Evolutionary conservation across 2,888 invertebrate species (phyloP).

Genomic region (Cataglyphis cursor): DNA sequence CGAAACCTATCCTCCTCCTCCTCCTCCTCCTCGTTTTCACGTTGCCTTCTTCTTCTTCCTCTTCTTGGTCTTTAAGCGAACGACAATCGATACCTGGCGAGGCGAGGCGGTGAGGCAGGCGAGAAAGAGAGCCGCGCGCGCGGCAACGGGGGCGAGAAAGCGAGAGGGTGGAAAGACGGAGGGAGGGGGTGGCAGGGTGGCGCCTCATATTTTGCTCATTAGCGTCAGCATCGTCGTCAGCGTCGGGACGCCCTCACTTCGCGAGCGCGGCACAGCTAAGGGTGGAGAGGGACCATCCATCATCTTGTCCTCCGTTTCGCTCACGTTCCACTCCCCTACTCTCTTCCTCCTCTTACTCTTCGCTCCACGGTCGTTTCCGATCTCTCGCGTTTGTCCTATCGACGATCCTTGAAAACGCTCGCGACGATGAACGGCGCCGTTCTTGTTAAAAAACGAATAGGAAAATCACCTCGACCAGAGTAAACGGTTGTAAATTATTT

Average conservation of each 20-base stretch:
- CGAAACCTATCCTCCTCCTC: conserved; percentile 52
- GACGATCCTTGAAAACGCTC: conserved; percentile 50
- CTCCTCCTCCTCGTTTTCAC: conserved; percentile 49
- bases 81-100: conserved; percentile 84
- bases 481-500: background rate
- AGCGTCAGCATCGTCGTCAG: conserved; percentile 86
- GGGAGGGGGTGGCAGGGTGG: conserved; percentile 77
- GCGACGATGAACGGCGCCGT: conserved; percentile 27
- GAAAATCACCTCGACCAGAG: background rate
- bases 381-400: conserved; percentile 36
- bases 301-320: conserved; percentile 84
- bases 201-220: conserved; percentile 87
- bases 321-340: conserved; percentile 69
- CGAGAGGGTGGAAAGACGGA: conserved; percentile 60
- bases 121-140: conserved; percentile 54
- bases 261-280: conserved; percentile 77
- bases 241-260: conserved; percentile 84
- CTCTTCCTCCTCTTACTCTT: conserved; percentile 64
- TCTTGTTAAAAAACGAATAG: background rate
- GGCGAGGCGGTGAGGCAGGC: conserved; percentile 61
- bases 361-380: conserved; percentile 61
- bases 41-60: conserved; percentile 63
- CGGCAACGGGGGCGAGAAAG: conserved; percentile 51
- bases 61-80: conserved; percentile 68
- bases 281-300: conserved; percentile 83